Conservation (phyloP, 2,113 vertebrate species). For the Colius striatus region DNA sequence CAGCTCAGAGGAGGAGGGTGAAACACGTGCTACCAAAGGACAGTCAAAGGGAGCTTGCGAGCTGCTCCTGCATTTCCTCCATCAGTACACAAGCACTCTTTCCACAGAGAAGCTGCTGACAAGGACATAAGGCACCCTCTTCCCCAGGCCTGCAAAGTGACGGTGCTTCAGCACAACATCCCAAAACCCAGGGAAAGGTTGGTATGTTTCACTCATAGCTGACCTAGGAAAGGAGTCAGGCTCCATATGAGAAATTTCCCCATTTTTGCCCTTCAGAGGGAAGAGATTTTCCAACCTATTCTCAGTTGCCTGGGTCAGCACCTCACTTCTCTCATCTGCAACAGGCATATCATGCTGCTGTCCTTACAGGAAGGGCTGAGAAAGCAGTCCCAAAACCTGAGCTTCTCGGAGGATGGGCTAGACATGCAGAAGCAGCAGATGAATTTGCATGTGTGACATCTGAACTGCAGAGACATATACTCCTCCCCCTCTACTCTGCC, state of each 20-base stretch:
- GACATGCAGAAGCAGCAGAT: not conserved
- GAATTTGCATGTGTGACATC: not conserved
- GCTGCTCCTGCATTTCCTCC: not conserved
- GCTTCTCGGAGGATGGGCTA: fast-evolving
- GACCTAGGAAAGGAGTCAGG: not conserved
- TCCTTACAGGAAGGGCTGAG: not conserved
- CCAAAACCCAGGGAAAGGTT: not conserved
- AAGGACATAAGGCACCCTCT: not conserved
- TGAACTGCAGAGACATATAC: not conserved
- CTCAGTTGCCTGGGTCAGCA: not conserved
- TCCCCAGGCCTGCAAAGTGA: not conserved
- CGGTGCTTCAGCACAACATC: not conserved
- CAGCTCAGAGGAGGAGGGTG: not conserved
- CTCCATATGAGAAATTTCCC: not conserved
- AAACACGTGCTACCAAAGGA: not conserved
- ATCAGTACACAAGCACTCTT: not conserved
- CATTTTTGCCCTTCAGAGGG: not conserved
- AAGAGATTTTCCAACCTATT: not conserved
- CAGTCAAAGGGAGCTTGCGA: not conserved
- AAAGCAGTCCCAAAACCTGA: not conserved
- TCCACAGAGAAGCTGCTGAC: not conserved
- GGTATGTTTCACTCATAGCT: not conserved
- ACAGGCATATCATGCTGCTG: fast-evolving
- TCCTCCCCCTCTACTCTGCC: too few relatives aligned
- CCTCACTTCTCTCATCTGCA: not conserved